Percentiles rank a stretch among this genome's conserved stretches.
Conservation (phyloP, 2,113 vertebrate genomes). For the Melanocharis versteri region DNA sequence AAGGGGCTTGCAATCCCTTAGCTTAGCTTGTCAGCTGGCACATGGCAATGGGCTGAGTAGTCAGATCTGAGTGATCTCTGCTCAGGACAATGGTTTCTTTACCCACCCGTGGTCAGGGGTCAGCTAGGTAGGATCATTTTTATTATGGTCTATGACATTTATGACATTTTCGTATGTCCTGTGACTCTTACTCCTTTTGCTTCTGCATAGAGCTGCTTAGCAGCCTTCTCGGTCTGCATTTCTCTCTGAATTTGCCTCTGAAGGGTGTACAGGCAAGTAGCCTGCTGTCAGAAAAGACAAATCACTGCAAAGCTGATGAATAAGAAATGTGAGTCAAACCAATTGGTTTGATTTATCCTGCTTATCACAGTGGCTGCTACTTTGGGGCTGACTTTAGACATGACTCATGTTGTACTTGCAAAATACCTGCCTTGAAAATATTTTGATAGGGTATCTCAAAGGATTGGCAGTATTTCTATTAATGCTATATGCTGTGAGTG, state of each 20-base stretch:
- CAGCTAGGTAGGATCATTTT: background rate
- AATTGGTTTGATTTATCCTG: background rate
- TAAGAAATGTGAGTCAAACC: background rate
- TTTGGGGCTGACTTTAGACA: background rate
- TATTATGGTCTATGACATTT: background rate
- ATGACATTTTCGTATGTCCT: background rate
- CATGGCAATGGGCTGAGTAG: background rate
- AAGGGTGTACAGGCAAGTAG: background rate
- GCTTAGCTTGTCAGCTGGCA: background rate
- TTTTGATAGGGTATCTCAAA: background rate
- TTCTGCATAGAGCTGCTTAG: background rate
- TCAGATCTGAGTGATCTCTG: background rate
- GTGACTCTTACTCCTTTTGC: background rate
- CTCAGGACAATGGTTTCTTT: background rate
- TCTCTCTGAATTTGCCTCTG: background rate
- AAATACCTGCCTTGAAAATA: constrained; percentile 38
- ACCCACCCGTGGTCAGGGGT: background rate
- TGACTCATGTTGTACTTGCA: constrained; percentile 41
- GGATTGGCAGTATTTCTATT: background rate
- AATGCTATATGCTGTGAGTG: background rate
- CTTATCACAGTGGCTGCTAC: background rate
- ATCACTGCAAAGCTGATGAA: background rate
- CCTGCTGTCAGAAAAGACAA: background rate
- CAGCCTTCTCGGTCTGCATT: background rate
- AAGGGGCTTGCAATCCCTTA: background rate